These are phyloP conservation scores for Noctua pronuba DNA, from an alignment of 2,888 invertebrate genomes.

Conservation along the genomic window DNA sequence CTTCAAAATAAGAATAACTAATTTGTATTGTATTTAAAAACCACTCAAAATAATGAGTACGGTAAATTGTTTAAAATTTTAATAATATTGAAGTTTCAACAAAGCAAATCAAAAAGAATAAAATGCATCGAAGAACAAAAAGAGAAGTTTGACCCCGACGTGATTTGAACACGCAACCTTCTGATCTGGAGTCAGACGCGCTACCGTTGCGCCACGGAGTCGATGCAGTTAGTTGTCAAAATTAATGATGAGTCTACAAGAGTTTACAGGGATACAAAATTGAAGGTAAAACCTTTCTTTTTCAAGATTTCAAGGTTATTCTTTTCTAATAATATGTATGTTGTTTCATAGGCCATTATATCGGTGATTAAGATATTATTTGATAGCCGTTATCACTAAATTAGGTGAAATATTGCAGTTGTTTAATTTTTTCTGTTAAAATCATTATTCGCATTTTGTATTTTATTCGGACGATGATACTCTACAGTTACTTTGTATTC, in stretches of 20 bases:
- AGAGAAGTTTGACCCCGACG: conserved; percentile 94
- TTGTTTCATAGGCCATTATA: neutral
- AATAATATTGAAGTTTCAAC: neutral
- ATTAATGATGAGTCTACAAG: conserved; percentile 3
- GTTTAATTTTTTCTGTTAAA: neutral
- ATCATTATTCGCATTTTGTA: neutral
- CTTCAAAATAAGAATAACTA: neutral
- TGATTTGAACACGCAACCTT: conserved; percentile 99
- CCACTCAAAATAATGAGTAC: neutral
- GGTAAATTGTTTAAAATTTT: neutral
- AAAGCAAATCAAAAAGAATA: conserved; percentile 1
- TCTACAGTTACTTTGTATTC: neutral
- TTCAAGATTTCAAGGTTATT: neutral
- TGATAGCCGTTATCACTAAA: neutral
- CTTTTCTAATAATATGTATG: neutral
- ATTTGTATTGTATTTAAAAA: neutral
- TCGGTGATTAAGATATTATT: neutral
- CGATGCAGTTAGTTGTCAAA: conserved; percentile 69
- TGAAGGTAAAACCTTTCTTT: neutral
- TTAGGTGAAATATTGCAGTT: neutral
- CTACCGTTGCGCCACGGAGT: conserved; percentile 99
- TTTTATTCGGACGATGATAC: too few relatives aligned
- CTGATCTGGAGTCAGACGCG: conserved; percentile 99
- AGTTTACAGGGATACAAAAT: neutral
- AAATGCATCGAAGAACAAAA: conserved; percentile 23